phyloP scores from a whole-genome alignment of 2,888 invertebrate species.

The Dicyrtoma fusca region DNA sequence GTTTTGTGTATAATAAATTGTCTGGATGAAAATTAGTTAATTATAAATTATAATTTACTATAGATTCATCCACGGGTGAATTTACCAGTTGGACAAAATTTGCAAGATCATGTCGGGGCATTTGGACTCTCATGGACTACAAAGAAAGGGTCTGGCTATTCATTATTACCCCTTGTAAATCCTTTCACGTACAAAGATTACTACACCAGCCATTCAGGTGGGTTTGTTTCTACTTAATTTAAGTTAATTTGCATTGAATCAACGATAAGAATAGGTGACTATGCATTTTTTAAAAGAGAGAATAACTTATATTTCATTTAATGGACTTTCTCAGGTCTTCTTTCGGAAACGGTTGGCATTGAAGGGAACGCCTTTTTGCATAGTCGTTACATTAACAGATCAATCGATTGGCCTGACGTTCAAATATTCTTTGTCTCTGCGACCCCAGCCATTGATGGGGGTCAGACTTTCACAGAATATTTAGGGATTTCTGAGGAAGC shows the following conservation, averaged over 20 bases:
- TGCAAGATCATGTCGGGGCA: slow-evolving; percentile 49
- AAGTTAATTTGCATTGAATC: no score
- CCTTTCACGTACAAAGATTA: slow-evolving; percentile 46
- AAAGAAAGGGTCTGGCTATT: slow-evolving; percentile 47
- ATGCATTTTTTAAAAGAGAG: no score
- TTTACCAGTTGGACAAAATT: slow-evolving; percentile 48
- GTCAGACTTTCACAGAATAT: slow-evolving; percentile 48
- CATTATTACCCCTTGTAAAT: slow-evolving; percentile 42
- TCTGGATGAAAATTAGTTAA: no score
- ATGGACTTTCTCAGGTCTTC: slow-evolving; percentile 18
- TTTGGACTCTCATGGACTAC: slow-evolving; percentile 46
- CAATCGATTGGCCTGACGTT: slow-evolving; percentile 48
- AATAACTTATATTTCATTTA: no score
- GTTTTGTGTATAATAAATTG: no score
- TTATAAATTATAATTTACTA: no score
- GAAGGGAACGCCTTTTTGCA: slow-evolving; percentile 51
- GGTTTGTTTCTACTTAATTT: no score
- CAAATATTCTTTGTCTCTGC: slow-evolving; percentile 50
- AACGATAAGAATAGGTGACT: no score
- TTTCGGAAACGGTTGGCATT: slow-evolving; percentile 40
- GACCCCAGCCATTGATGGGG: slow-evolving; percentile 49
- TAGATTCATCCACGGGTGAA: slow-evolving; percentile 48
- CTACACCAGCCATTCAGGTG: slow-evolving; percentile 44
- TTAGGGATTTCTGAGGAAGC: slow-evolving; percentile 47
- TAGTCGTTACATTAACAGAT: slow-evolving; percentile 42